Evolutionary conservation across 2,113 vertebrate genomes (phyloP).

Genomic region (Helogale parvula): DNA sequence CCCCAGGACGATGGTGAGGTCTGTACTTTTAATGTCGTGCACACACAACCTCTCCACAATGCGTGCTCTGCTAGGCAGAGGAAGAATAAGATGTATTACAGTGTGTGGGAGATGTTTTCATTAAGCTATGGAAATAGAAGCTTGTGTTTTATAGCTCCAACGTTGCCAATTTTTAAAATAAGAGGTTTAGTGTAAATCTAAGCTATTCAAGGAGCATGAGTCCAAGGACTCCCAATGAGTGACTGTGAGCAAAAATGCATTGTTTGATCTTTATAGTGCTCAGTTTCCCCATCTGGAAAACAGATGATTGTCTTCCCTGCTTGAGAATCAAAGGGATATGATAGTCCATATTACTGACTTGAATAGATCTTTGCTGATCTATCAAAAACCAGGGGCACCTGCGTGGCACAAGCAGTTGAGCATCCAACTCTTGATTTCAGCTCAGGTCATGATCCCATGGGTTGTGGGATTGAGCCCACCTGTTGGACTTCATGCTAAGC

Average conservation of each 20-base stretch:
- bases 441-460: too few species aligned
- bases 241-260: not conserved
- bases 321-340: not conserved
- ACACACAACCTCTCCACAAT: slow-evolving; percentile 40
- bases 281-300: not conserved
- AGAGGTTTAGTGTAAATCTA: slow-evolving; percentile 35
- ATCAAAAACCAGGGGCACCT: not conserved
- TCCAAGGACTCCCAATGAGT: not conserved
- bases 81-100: slow-evolving; percentile 66
- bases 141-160: slow-evolving; percentile 63
- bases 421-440: too few species aligned
- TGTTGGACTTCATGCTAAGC: accelerated
- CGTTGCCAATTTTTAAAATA: slow-evolving; percentile 58
- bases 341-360: not conserved
- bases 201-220: slow-evolving; percentile 32
- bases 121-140: slow-evolving; percentile 65
- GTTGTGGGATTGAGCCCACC: too few species aligned
- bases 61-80: slow-evolving; percentile 34
- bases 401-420: too few species aligned
- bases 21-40: slow-evolving; percentile 9
- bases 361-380: not conserved
- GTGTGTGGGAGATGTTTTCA: slow-evolving; percentile 65
- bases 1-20: not conserved
- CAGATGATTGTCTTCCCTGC: not conserved
- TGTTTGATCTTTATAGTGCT: not conserved